Base-by-base conservation (phyloP, 2,113 vertebrate species). In the Oncorhynchus masou region DNA sequence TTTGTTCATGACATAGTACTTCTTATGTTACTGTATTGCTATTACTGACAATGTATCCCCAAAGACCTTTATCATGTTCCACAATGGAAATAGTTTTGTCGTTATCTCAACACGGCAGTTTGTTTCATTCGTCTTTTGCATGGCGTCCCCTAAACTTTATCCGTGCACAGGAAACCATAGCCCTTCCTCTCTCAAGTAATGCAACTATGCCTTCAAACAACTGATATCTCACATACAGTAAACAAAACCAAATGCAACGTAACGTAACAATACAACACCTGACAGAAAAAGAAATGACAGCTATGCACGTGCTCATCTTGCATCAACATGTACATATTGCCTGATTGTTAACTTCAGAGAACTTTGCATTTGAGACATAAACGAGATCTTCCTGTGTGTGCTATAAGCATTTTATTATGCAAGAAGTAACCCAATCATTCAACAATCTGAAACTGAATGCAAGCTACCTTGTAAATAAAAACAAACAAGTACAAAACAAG, bases 101-200 rank as follows among this genome's bases (percentile, higher is more conserved):
- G 15, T 25, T 3, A 70, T 70, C n/a, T 4, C 39, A 70, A 48
- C n/a, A 45, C 12, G 45, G 29, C 48, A 29, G 49, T n/a, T 75
- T 6, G 13, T 27, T 1, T 54, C 24, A 74, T 74, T 79, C 70
- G 74, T 3, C 73, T 68, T 22, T 24, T 71, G 1, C 15, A 65
- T 31, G 45, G 9, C 29, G 3, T 45, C 7, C 74, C 1, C 9
- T 11, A 76, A 78, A 74, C 78, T 80, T 79, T 76, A 82, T 89
- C 68, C 0, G 81, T 68, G 49, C 20, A 88, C 90, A 91, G 93
- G 92, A 94, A 93, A 86, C 78, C 69, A 70, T 59, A 81, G 76
- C 74, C 87, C 84, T 90, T 92, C 29, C 48, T 64, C 13, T 84
- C n/a, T 71, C 8, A 31, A 49, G 49, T 60, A 9, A 1, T 49